Conservation (phyloP, 2,113 vertebrate genomes). For the Fukomys damarensis region DNA sequence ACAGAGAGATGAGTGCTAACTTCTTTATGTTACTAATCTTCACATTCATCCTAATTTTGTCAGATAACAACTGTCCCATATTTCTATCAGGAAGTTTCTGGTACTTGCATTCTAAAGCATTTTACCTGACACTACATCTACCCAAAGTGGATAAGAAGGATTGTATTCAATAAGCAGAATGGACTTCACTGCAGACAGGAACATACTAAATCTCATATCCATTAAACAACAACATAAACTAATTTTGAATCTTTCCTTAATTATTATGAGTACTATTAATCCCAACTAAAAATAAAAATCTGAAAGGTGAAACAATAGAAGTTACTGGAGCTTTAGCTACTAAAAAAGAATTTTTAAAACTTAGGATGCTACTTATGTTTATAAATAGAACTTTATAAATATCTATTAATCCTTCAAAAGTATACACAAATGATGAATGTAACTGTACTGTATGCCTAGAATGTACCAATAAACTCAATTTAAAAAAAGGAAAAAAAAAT, state of each 20-base stretch:
- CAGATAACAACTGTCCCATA: neutral
- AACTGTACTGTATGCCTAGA: too few relatives aligned
- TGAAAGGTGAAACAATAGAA: slow-evolving; percentile 33
- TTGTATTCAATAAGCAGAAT: neutral
- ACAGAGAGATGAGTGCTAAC: neutral
- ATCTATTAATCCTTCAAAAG: neutral
- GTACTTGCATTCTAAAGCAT: neutral
- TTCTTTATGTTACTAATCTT: neutral
- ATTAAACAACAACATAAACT: neutral
- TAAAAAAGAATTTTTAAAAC: neutral
- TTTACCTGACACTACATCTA: neutral
- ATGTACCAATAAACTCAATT: too few relatives aligned
- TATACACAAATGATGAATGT: too few relatives aligned
- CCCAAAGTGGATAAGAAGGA: neutral
- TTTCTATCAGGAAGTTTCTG: neutral
- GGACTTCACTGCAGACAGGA: neutral
- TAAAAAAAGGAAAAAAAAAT: too few relatives aligned
- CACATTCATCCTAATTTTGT: neutral
- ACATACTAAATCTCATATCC: neutral
- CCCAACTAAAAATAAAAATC: neutral
- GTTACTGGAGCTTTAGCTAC: neutral
- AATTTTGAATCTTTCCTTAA: slow-evolving; percentile 28
- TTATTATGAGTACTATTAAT: slow-evolving; percentile 38
- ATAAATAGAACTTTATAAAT: neutral
- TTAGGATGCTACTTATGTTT: neutral